Evolutionary conservation across 2,888 invertebrate genomes (phyloP), one percentile per base, ranked within the genome.

Genomic region (Acutogordius australiensis): DNA sequence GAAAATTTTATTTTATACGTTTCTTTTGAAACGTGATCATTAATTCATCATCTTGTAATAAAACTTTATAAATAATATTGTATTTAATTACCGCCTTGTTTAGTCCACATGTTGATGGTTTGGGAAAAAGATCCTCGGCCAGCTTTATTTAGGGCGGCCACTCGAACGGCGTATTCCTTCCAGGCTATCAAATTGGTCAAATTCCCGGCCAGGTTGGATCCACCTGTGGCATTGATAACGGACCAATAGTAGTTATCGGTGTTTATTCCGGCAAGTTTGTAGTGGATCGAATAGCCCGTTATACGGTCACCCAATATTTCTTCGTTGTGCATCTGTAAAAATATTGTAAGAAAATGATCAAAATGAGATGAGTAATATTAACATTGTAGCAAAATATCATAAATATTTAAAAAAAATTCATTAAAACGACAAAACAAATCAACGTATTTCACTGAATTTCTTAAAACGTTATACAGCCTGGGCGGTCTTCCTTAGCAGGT

Each of bases 91-190:
- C 76, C 74, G 64, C 91, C 94, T 76, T 97, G 91, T 69, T 83
- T 81, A 1, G 94, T 97, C 72, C 87, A 84, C 57, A 91, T 87
- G 68, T 81, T 82, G 56, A 87, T 80, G 61, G 83, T 82, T 8
- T 84, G 82, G 21, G 86, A 86, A 69, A 81, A 94, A 0, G 82
- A 79, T 0, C 97, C 97, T 1, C 85, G 81, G 0, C 94, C 97
- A 74, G 88, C 86, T 65, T 85, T 84, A 70, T 97, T 97, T 70
- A 82, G 94, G 0, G 91, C 88, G 0, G 94, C 88, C 62, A 97
- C 86, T 74, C 86, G 85, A 0, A 97, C 81, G 60, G 85, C 80
- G 68, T 97, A 97, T 71, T 88, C 87, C 70, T 90, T 87, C 88
- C 90, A 94, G 0, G 88, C 88, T 62, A 91, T 91, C 63, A 97